Evolutionary conservation across 2,113 vertebrate species (phyloP), one percentile per base, ranked within the genome.

Genomic region (Pangasianodon hypophthalmus): DNA sequence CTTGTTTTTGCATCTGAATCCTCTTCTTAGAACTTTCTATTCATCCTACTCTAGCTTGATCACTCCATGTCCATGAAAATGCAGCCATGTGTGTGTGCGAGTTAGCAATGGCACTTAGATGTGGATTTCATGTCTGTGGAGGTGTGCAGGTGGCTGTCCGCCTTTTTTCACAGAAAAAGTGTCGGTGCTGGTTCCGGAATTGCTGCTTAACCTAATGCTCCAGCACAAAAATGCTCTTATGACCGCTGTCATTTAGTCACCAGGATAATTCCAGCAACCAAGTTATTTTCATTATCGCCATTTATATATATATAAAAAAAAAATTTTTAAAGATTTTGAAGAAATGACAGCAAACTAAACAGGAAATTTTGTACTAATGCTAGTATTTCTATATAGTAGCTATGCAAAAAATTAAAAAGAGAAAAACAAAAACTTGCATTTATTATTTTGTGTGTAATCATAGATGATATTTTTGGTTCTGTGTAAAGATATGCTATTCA

Each of bases 1-100:
- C 41, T 86, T 84, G 44, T 86, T 11, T 84, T 88, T 88, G 87
- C 52, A 77, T 69, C 41, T 69, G n/a, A 87, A 81, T n/a, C n/a
- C 64, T 64, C 3, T 85, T 46, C 44, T 62, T 4, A 73, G n/a
- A 82, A 37, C 29, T 6, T 56, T 44, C 3, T n/a, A 26, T 48
- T 80, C 18, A 58, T 48, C 41, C 41, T 60, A 41, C 52, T 60
- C 24, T 46, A 9, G 21, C 50, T 77, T 29, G 19, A 48, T n/a
- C 58, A 26, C 37, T 86, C 88, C 82, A 44, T n/a, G 44, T 69
- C 21, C 54, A 88, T 75, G 67, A 21, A 44, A 69, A 89, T 60
- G 44, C 85, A 71, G 73, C 54, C 81, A 84, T 88, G 89, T 26
- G 87, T 67, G 24, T 41, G n/a, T 87, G 67, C 50, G 19, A 79